These are phyloP conservation scores for Athetis lepigone DNA, from an alignment of 2,888 invertebrate genomes.

Conservation along the genomic window DNA sequence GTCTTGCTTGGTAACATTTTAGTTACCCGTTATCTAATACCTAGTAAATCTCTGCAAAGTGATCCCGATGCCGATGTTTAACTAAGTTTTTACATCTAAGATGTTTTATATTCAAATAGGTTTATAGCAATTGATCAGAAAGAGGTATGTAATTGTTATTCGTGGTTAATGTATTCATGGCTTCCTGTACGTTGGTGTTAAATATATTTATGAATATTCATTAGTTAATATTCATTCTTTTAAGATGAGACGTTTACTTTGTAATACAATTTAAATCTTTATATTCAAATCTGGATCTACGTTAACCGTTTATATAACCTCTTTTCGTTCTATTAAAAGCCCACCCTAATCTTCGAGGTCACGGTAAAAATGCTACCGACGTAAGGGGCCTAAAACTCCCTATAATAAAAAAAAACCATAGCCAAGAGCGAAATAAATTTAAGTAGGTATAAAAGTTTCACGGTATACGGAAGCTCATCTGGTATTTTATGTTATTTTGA, in stretches of 20 bases:
- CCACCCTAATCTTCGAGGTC: constrained; percentile 30
- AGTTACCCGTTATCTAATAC: constrained; percentile 41
- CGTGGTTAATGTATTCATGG: constrained; percentile 21
- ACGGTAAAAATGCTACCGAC: constrained; percentile 16
- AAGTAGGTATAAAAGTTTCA: constrained; percentile 20
- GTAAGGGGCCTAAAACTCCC: constrained; percentile 5
- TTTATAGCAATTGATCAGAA: constrained; percentile 26
- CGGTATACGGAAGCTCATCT: constrained; percentile 5
- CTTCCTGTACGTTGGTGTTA: constrained; percentile 5
- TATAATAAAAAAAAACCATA: constrained; percentile 16
- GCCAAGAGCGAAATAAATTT: constrained; percentile 18
- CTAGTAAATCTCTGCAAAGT: constrained; percentile 17
- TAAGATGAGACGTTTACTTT: not conserved
- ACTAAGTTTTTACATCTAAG: not conserved
- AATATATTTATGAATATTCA: not conserved
- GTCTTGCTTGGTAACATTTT: constrained; percentile 20
- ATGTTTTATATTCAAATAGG: constrained; percentile 14
- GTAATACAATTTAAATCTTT: not conserved
- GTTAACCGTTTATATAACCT: constrained; percentile 7
- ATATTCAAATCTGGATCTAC: not conserved
- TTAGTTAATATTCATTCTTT: not conserved
- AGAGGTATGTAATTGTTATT: constrained; percentile 15
- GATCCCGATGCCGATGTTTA: constrained; percentile 3
- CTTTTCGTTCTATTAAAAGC: constrained; percentile 17
- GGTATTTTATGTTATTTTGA: constrained; percentile 6